Evolutionary conservation across 2,113 vertebrate genomes (phyloP).

Genomic region (Otocyon megalotis): DNA sequence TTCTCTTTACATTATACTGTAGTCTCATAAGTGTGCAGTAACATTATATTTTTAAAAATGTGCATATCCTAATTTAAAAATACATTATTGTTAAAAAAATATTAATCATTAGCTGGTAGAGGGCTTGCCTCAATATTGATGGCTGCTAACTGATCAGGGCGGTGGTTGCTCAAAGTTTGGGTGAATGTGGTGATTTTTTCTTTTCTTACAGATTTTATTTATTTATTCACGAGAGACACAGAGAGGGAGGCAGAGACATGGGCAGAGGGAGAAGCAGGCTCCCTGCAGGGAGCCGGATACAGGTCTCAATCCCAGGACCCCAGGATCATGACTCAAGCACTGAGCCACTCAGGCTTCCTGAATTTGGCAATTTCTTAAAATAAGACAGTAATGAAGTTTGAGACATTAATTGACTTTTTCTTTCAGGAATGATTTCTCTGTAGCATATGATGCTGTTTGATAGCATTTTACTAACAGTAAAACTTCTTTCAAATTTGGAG

Average conservation of each 20-base stretch:
- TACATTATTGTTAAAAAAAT: not conserved
- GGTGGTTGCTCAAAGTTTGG: not conserved
- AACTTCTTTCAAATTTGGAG: not conserved
- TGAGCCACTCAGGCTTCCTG: not conserved
- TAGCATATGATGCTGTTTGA: not conserved
- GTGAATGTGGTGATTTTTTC: not conserved
- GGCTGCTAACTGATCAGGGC: not conserved
- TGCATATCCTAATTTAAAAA: not conserved
- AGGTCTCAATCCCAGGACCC: too few relatives aligned
- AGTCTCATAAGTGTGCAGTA: not conserved
- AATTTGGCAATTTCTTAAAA: not conserved
- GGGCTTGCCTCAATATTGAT: not conserved
- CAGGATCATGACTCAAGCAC: too few relatives aligned
- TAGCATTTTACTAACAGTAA: not conserved
- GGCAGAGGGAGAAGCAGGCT: too few relatives aligned
- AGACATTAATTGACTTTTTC: not conserved
- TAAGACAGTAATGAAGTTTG: not conserved
- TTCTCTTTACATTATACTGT: not conserved
- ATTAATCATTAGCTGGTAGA: not conserved
- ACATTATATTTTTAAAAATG: not conserved
- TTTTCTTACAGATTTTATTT: too few relatives aligned
- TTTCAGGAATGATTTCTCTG: not conserved
- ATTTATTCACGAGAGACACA: too few relatives aligned
- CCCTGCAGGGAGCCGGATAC: too few relatives aligned
- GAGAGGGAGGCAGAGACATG: too few relatives aligned